These are phyloP conservation scores for Clanis bilineata DNA, from an alignment of 2,888 invertebrate genomes.

Conservation along the genomic window DNA sequence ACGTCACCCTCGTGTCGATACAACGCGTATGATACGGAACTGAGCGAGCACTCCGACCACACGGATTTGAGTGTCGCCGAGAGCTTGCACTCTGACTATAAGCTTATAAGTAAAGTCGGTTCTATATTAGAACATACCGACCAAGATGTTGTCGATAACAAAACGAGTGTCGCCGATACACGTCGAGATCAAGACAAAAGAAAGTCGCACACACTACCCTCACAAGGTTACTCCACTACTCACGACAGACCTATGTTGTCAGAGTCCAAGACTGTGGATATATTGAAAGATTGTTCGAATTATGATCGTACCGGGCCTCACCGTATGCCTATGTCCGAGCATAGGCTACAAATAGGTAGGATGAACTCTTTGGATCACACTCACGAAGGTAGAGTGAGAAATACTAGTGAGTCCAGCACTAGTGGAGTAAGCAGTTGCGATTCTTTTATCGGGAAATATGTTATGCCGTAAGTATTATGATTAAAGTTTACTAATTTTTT, in stretches of 20 bases:
- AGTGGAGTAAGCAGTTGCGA: constrained; percentile 93
- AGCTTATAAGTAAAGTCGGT: constrained; percentile 47
- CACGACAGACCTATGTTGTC: constrained; percentile 86
- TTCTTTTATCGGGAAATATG: constrained; percentile 84
- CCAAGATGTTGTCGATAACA: constrained; percentile 63
- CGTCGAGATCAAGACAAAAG: constrained; percentile 60
- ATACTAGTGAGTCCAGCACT: constrained; percentile 88
- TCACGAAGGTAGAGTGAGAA: constrained; percentile 71
- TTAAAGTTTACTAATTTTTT: too few relatives aligned
- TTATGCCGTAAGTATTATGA: constrained; percentile 80
- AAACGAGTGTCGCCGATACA: constrained; percentile 36
- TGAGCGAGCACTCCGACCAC: constrained; percentile 75
- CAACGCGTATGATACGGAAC: constrained; percentile 60
- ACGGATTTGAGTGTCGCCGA: constrained; percentile 74
- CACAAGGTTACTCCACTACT: constrained; percentile 73
- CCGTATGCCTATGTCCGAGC: constrained; percentile 49
- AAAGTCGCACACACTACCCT: constrained; percentile 82
- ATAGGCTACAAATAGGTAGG: constrained; percentile 56
- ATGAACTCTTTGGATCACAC: constrained; percentile 70
- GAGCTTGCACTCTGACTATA: constrained; percentile 63
- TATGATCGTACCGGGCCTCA: constrained; percentile 58
- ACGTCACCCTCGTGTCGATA: constrained; percentile 62
- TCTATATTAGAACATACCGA: constrained; percentile 50
- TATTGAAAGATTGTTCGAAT: constrained; percentile 63
- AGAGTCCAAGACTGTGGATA: constrained; percentile 87